Evolutionary conservation across 2,888 invertebrate species (phyloP).

Genomic region (Acrobasis consociella): DNA sequence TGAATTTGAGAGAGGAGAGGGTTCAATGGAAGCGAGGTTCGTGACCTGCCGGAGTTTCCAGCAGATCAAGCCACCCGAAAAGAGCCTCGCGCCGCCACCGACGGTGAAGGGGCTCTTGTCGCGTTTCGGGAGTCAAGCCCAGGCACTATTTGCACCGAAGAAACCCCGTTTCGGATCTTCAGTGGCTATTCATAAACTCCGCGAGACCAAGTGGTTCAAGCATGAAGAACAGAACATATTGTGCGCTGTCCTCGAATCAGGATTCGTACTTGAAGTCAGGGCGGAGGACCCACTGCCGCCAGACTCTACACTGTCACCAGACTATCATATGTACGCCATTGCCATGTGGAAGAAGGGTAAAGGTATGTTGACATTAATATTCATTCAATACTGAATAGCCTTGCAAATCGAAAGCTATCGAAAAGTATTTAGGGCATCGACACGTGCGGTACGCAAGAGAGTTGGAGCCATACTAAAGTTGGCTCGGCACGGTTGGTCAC

Average conservation of each 20-base stretch:
- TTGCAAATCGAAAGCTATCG: slow-evolving; percentile 39
- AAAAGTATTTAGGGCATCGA: slow-evolving; percentile 44
- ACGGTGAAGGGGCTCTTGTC: slow-evolving; percentile 79
- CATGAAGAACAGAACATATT: slow-evolving; percentile 87
- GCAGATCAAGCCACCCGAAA: slow-evolving; percentile 82
- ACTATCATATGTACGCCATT: slow-evolving; percentile 85
- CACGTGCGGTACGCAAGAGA: slow-evolving; percentile 48
- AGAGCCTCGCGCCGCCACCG: slow-evolving; percentile 76
- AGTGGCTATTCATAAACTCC: slow-evolving; percentile 87
- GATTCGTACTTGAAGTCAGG: slow-evolving; percentile 86
- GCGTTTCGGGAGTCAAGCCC: slow-evolving; percentile 80
- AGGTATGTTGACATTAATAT: slow-evolving; percentile 73
- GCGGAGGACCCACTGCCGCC: slow-evolving; percentile 76
- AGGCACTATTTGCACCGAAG: slow-evolving; percentile 78
- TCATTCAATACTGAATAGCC: slow-evolving; percentile 23
- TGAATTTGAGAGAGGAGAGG: slow-evolving; percentile 63
- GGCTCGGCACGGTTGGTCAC: slow-evolving; percentile 48
- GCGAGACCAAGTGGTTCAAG: slow-evolving; percentile 89
- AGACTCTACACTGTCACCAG: slow-evolving; percentile 73
- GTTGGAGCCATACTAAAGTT: slow-evolving; percentile 51
- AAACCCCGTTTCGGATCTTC: slow-evolving; percentile 84
- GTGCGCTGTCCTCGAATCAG: slow-evolving; percentile 87
- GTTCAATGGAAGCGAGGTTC: slow-evolving; percentile 84
- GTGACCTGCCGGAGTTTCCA: slow-evolving; percentile 81
- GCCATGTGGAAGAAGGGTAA: slow-evolving; percentile 88